Evolutionary conservation across 2,797 vertebrate genomes (phyloP).

Genomic region (Sciaenops ocellatus): DNA sequence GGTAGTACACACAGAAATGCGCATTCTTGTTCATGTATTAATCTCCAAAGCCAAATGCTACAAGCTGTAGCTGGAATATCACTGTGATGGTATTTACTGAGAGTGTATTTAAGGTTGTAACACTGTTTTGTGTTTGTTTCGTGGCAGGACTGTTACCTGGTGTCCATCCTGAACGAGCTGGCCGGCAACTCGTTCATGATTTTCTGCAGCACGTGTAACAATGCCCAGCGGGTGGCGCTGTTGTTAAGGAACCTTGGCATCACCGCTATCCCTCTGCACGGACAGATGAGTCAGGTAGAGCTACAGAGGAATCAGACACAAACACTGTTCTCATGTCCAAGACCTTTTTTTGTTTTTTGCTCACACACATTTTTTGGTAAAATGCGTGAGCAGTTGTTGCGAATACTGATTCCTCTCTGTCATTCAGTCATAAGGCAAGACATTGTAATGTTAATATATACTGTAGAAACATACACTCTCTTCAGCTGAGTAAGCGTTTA

Average conservation of each 20-base stretch:
- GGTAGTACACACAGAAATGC: conserved; percentile 75
- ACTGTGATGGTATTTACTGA: background rate
- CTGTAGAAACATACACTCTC: no score
- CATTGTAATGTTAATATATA: no score
- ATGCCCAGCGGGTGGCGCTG: conserved; percentile 94
- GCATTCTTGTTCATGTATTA: background rate
- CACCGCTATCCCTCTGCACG: conserved; percentile 96
- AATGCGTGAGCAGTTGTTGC: no score
- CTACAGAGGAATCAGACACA: background rate
- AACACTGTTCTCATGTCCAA: background rate
- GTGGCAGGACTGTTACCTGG: conserved; percentile 95
- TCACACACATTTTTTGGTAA: no score
- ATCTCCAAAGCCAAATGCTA: no score
- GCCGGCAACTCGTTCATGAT: conserved; percentile 99
- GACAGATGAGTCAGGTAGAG: conserved; percentile 97
- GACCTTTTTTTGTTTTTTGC: no score
- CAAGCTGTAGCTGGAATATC: background rate
- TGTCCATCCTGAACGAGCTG: conserved; percentile 97
- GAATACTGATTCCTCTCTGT: no score
- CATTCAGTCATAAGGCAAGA: no score
- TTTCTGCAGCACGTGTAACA: conserved; percentile 97
- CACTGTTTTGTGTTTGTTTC: background rate
- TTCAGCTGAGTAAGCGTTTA: background rate
- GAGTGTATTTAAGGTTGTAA: background rate
- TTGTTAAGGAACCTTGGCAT: conserved; percentile 96